phyloP scores from a whole-genome alignment of 2,888 invertebrate genomes.

The Incurvaria masculella region DNA sequence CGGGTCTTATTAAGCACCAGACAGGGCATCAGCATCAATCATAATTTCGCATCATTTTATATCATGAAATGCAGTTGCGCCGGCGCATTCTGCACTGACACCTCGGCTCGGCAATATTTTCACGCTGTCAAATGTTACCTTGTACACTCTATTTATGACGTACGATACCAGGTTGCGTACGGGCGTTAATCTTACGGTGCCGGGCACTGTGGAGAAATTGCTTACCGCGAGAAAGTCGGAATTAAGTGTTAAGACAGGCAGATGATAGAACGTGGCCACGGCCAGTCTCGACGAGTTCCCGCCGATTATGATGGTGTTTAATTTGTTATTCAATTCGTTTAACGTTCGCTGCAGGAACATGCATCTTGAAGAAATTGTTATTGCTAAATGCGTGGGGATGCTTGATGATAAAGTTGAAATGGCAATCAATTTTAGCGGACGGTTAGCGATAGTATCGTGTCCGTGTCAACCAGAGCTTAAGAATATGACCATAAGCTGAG shows the following conservation, averaged over 20 bases:
- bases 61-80: conserved; percentile 11
- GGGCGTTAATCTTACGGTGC: neutral
- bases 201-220: neutral
- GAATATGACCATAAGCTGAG: too few relatives aligned
- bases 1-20: conserved; percentile 46
- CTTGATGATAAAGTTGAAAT: too few relatives aligned
- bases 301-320: neutral
- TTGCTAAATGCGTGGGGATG: too few relatives aligned
- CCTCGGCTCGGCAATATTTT: neutral
- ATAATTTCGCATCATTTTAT: conserved; percentile 39
- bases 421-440: too few relatives aligned
- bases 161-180: neutral
- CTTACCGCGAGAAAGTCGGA: neutral
- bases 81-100: neutral
- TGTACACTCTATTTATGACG: neutral
- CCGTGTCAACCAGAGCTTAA: too few relatives aligned
- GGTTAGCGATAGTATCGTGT: too few relatives aligned
- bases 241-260: neutral
- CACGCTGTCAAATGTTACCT: neutral
- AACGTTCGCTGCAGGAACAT: too few relatives aligned
- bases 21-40: conserved; percentile 52
- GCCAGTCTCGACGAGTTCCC: neutral
- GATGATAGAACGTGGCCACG: neutral
- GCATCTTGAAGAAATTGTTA: too few relatives aligned
- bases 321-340: neutral